These are phyloP conservation scores for Caerostris extrusa DNA, from an alignment of 1,140 invertebrate species.

Conservation along the genomic window DNA sequence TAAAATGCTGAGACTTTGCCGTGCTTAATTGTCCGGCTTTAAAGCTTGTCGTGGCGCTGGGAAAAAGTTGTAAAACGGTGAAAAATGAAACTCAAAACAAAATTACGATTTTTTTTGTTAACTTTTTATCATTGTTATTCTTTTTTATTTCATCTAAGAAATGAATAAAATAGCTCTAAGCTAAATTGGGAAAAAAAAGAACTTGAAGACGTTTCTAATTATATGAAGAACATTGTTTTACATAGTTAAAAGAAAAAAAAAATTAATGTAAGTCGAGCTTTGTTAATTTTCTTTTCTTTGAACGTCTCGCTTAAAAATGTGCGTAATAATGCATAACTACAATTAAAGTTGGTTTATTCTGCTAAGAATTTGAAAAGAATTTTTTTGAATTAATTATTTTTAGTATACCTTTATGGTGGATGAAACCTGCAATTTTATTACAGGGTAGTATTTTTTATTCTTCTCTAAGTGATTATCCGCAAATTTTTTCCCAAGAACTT, in stretches of 20 bases:
- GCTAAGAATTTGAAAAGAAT: not conserved
- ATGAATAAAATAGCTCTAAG: not conserved
- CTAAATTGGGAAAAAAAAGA: not conserved
- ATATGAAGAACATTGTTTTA: constrained; percentile 28
- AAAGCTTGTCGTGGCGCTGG: not conserved
- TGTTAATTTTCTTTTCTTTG: not conserved
- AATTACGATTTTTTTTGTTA: not conserved
- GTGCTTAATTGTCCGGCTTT: constrained; percentile 2
- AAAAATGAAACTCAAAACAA: constrained; percentile 15
- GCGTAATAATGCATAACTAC: constrained; percentile 29
- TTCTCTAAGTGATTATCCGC: not conserved
- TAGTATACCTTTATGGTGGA: not conserved
- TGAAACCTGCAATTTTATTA: constrained; percentile 15
- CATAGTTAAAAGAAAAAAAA: too few relatives aligned
- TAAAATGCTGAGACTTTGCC: not conserved
- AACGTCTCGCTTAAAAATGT: not conserved
- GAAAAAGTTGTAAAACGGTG: constrained; percentile 35
- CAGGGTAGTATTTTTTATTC: not conserved
- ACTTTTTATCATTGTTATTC: not conserved
- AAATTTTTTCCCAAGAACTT: not conserved
- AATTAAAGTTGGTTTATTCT: not conserved
- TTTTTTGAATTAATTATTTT: not conserved
- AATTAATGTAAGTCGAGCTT: not conserved
- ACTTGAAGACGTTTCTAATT: constrained; percentile 37
- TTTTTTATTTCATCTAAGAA: not conserved